Evolutionary conservation across 2,888 invertebrate species (phyloP), one percentile per base, ranked within the genome.

Genomic region (Dexiosoma caninum): DNA sequence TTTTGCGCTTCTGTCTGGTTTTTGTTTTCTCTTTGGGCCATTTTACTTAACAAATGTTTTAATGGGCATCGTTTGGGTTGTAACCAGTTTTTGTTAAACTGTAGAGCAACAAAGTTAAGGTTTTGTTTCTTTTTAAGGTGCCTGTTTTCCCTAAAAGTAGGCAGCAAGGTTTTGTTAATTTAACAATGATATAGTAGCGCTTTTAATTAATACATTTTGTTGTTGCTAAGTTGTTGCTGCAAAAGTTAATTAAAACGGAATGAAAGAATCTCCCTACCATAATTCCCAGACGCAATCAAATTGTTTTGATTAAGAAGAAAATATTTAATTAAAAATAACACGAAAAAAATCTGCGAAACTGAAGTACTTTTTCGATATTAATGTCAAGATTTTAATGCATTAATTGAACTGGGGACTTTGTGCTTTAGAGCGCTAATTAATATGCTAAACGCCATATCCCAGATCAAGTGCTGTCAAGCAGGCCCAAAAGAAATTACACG

Each of bases 41-140:
- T 70, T 71, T 55, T 62, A 70, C 70, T 69, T 53, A 69, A 27
- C 76, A 69, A 76, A 69, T 37, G 30, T 53, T 70, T 12, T 53
- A 77, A 70, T 64, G 62, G 40, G 40, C 57, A 59, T 71, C 49
- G 57, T 64, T 64, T 49, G 64, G 77, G 55, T 71, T 64, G 64
- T 71, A 71, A 71, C 42, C 35, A 2, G 37, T 37, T 55, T 35
- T 51, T 64, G 37, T 37, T 44, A n/a, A 72, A 37, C 6, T 32
- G 23, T 44, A 35, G 1, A 53, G 62, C 44, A 42, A 51, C 51
- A 71, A 62, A 42, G 14, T 51, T 51, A 42, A 53, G 10, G 19
- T 72, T 37, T 55, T 46, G 19, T 53, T n/a, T n/a, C n/a, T n/a
- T n/a, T n/a, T 55, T 16, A 23, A 37, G 7, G 0, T 27, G 42